These are phyloP conservation scores for Ahaetulla prasina DNA, from an alignment of 2,113 vertebrate genomes.

Conservation along the genomic window DNA sequence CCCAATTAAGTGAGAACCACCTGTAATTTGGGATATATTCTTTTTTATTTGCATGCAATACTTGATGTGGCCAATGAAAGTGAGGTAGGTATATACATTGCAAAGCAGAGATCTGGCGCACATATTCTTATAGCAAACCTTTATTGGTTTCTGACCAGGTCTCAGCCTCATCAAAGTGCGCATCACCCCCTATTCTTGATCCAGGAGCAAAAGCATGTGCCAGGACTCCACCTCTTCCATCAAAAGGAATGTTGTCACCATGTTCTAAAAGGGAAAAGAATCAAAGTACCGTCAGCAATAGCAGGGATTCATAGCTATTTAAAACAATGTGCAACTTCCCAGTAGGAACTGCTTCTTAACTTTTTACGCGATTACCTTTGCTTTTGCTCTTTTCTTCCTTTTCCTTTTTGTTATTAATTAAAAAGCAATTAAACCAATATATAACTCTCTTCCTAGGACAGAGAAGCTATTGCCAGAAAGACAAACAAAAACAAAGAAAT, in stretches of 20 bases:
- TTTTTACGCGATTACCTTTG: background rate
- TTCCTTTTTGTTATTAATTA: background rate
- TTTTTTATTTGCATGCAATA: background rate
- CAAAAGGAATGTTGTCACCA: conserved; percentile 69
- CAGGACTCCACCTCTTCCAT: conserved; percentile 62
- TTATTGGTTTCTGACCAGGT: conserved; percentile 58
- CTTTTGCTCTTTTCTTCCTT: background rate
- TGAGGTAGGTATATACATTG: background rate
- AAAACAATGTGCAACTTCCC: background rate
- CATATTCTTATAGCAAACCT: conserved; percentile 47
- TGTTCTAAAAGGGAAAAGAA: conserved; percentile 55
- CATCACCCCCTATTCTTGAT: conserved; percentile 62
- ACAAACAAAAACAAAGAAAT: background rate
- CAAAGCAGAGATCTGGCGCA: background rate
- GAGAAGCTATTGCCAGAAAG: background rate
- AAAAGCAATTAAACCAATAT: background rate
- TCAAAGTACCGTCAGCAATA: background rate
- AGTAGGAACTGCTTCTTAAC: background rate
- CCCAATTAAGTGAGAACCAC: background rate
- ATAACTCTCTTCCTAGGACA: background rate
- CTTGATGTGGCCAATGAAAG: background rate
- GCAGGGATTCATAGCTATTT: background rate
- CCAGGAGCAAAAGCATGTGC: conserved; percentile 73
- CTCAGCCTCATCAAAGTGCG: conserved; percentile 76
- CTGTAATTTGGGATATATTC: background rate